Evolutionary conservation across 2,888 invertebrate genomes (phyloP).

Genomic region (Heliconius ismenius): DNA sequence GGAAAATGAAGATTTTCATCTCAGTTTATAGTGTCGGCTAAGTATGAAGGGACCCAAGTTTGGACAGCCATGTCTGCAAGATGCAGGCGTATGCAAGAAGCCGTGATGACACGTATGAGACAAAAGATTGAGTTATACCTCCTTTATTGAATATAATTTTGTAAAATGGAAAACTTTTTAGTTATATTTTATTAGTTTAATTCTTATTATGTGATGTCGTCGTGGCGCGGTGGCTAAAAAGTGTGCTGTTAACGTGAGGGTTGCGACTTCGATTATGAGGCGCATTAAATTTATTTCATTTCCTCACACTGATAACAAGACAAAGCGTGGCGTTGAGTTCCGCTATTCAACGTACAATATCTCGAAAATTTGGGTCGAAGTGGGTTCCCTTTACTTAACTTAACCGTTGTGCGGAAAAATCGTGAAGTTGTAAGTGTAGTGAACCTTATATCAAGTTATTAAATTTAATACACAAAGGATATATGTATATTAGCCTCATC

Average conservation of each 20-base stretch:
- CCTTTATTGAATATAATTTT: slow-evolving; percentile 45
- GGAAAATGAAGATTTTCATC: slow-evolving; percentile 26
- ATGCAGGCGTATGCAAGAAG: slow-evolving; percentile 55
- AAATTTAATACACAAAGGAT: not conserved
- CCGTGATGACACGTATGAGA: slow-evolving; percentile 60
- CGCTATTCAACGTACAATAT: not conserved
- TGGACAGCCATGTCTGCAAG: slow-evolving; percentile 60
- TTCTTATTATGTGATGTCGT: not conserved
- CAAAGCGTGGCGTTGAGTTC: not conserved
- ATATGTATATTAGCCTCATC: slow-evolving; percentile 29
- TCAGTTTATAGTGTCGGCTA: slow-evolving; percentile 49
- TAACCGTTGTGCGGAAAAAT: not conserved
- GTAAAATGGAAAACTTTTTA: slow-evolving; percentile 26
- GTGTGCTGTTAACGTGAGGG: not conserved
- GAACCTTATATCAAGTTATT: not conserved
- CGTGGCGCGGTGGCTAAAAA: not conserved
- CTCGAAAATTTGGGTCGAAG: too few species aligned
- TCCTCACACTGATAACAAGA: not conserved
- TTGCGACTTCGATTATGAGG: not conserved
- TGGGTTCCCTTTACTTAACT: not conserved
- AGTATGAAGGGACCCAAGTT: slow-evolving; percentile 66
- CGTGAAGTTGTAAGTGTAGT: not conserved
- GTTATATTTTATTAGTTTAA: not conserved
- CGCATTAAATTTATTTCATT: not conserved
- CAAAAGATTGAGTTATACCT: slow-evolving; percentile 55